phyloP scores from a whole-genome alignment of 2,888 invertebrate species.

The Boloria selene region DNA sequence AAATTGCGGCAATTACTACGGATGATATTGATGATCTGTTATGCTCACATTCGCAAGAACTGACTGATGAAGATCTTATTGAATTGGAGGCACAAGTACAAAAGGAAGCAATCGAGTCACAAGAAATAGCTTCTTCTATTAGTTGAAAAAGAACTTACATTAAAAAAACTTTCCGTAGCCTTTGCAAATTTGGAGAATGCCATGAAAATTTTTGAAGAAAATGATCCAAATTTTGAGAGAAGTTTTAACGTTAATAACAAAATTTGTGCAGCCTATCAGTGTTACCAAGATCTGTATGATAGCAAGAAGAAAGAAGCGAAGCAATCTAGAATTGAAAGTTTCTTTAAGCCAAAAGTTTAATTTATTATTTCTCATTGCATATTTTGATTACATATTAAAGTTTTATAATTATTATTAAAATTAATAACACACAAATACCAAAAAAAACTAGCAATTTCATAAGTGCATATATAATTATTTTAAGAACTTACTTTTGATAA shows the following conservation, averaged over 20 bases:
- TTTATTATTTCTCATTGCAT: conserved; percentile 32
- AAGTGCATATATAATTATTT: conserved; percentile 29
- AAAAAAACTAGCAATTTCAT: conserved; percentile 34
- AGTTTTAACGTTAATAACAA: conserved; percentile 34
- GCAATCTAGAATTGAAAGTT: conserved; percentile 33
- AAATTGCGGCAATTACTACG: conserved; percentile 28
- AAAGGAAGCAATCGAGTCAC: conserved; percentile 30
- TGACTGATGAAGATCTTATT: no score
- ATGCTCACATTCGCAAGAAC: conserved; percentile 35
- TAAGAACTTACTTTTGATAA: conserved; percentile 24
- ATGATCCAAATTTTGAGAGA: conserved; percentile 38
- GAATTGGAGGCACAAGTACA: conserved; percentile 27
- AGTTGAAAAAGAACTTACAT: conserved; percentile 39
- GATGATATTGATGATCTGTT: conserved; percentile 36
- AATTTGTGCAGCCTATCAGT: conserved; percentile 26
- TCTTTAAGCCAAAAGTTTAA: conserved; percentile 30
- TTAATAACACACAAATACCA: conserved; percentile 34
- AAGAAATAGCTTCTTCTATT: conserved; percentile 38
- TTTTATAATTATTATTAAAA: conserved; percentile 34
- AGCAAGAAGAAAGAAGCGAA: conserved; percentile 33
- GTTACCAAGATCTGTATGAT: conserved; percentile 35
- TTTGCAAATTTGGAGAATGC: conserved; percentile 40
- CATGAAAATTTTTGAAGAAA: conserved; percentile 37
- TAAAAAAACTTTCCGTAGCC: conserved; percentile 36
- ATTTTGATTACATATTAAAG: no score